Conservation (phyloP, 2,797 vertebrate genomes). For the Bovichtus diacanthus region DNA sequence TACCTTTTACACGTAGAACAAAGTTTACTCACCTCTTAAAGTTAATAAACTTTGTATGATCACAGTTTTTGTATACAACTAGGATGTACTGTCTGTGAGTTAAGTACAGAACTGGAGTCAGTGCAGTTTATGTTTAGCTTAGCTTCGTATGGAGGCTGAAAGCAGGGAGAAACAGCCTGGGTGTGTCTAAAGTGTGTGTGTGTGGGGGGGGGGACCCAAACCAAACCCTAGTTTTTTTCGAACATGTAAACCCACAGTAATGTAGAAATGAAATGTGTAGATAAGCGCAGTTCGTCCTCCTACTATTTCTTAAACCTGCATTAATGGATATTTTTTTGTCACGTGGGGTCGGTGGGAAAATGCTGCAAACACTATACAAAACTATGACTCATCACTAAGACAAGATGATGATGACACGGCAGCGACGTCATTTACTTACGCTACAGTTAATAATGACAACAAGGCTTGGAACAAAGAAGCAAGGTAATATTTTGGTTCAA, state of each 20-base stretch:
- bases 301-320: background rate
- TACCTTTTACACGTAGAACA: background rate
- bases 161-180: no score
- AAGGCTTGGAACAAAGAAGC: no score
- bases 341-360: background rate
- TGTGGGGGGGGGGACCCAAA: no score
- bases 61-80: background rate
- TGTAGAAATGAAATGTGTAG: background rate
- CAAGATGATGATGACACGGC: no score
- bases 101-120: background rate
- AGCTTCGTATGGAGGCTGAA: background rate
- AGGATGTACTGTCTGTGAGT: no score
- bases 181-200: background rate
- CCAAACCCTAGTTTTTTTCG: no score
- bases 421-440: no score
- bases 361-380: background rate
- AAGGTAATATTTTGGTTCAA: no score
- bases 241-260: background rate
- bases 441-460: no score
- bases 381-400: no score
- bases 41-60: background rate
- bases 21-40: constrained; percentile 7
- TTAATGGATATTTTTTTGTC: background rate
- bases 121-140: background rate
- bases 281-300: background rate